These are phyloP conservation scores for Varanus komodoensis DNA, from an alignment of 2,113 vertebrate genomes.

Conservation along the genomic window DNA sequence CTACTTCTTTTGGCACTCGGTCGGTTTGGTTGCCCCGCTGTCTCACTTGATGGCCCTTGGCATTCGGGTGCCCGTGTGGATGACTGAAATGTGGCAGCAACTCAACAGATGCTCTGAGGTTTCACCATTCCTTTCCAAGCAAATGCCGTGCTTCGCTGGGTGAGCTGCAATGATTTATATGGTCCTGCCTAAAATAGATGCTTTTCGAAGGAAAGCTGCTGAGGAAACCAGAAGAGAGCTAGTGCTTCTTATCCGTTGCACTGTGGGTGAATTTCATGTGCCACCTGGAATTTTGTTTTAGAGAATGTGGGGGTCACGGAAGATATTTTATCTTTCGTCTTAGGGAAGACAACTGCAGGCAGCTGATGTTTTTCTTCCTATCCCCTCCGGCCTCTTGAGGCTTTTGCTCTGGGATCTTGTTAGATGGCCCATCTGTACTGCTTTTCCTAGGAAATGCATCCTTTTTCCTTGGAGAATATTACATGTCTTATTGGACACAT, in stretches of 20 bases:
- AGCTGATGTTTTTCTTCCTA: neutral
- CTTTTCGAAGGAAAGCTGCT: slow-evolving; percentile 53
- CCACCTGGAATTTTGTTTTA: slow-evolving; percentile 2
- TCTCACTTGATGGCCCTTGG: neutral
- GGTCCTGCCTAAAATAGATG: slow-evolving; percentile 63
- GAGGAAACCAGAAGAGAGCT: slow-evolving; percentile 10
- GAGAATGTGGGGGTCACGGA: neutral
- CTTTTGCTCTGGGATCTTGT: neutral
- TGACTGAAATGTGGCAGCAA: accelerated
- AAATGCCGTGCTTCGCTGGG: neutral
- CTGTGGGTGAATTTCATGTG: slow-evolving; percentile 48
- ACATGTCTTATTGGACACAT: neutral
- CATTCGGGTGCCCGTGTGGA: neutral
- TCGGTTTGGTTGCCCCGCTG: neutral
- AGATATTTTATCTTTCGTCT: slow-evolving; percentile 18
- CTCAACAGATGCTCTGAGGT: accelerated
- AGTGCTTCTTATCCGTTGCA: slow-evolving; percentile 12
- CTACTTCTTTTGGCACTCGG: neutral
- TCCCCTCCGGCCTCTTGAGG: no score
- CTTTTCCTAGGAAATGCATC: neutral
- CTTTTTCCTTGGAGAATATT: neutral
- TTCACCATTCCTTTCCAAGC: slow-evolving; percentile 2
- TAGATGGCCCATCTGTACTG: accelerated
- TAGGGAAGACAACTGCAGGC: neutral
- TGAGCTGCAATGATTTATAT: slow-evolving; percentile 48